phyloP scores from a whole-genome alignment of 2,888 invertebrate genomes.

The Mesorhabditis spiculigera region DNA sequence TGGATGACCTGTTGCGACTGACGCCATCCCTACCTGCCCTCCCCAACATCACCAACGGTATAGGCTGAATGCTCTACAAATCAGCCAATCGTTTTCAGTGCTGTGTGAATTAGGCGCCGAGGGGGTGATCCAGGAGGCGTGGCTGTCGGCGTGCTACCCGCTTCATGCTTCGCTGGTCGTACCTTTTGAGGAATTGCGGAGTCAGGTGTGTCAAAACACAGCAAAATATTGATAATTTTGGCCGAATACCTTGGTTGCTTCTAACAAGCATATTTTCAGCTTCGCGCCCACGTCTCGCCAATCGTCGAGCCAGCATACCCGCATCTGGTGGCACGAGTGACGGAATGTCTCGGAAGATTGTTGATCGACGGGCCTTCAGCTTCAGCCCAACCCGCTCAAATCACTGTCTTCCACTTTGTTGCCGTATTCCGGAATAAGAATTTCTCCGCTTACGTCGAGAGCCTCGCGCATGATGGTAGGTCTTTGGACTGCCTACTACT shows the following conservation, averaged over 20 bases:
- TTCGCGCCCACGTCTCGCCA: slow-evolving; percentile 20
- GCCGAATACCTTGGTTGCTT: too few species aligned
- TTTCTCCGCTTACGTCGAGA: slow-evolving; percentile 39
- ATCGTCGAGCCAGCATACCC: slow-evolving; percentile 36
- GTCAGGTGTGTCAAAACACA: slow-evolving; percentile 26
- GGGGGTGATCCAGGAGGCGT: slow-evolving; percentile 48
- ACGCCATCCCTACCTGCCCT: slow-evolving; percentile 52
- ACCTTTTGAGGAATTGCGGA: slow-evolving; percentile 37
- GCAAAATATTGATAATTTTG: too few species aligned
- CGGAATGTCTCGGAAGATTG: slow-evolving; percentile 32
- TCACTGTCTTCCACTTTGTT: slow-evolving; percentile 41
- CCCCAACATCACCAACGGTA: slow-evolving; percentile 48
- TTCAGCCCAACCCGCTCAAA: slow-evolving; percentile 7
- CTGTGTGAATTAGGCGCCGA: slow-evolving; percentile 47
- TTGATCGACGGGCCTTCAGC: slow-evolving; percentile 24
- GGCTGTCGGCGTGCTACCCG: slow-evolving; percentile 48
- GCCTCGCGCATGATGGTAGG: slow-evolving; percentile 36
- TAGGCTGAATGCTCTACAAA: neutral
- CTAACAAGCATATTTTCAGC: neutral
- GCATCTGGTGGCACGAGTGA: slow-evolving; percentile 36
- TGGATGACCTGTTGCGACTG: slow-evolving; percentile 61
- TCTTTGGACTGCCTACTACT: neutral
- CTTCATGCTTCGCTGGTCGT: slow-evolving; percentile 41
- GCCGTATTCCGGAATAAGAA: slow-evolving; percentile 36
- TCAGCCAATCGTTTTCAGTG: slow-evolving; percentile 27